A percentile compares a stretch with the other conserved stretches of the same genome.
Evolutionary conservation across 1,140 invertebrate genomes (phyloP).

Genomic region (Alviniconcha marisindica): DNA sequence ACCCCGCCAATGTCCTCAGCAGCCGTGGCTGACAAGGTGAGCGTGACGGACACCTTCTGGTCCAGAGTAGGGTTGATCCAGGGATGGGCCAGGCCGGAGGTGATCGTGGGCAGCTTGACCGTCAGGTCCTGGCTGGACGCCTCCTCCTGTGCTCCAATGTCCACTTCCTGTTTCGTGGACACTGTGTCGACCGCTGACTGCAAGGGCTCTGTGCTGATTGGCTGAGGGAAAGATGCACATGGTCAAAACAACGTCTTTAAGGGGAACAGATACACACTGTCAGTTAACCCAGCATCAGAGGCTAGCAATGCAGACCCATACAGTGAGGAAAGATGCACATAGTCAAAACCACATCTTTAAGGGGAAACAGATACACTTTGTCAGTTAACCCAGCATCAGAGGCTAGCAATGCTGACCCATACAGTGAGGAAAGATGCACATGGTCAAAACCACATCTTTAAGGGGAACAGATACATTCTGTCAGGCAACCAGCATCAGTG

Average conservation of each 20-base stretch:
- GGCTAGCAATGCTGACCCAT: too few relatives aligned
- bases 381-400: too few relatives aligned
- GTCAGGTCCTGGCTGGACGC: constrained; percentile 46
- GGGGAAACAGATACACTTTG: too few relatives aligned
- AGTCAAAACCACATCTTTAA: too few relatives aligned
- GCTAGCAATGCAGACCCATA: too few relatives aligned
- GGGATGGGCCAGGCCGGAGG: constrained; percentile 61
- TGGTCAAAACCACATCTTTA: too few relatives aligned
- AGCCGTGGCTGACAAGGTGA: constrained; percentile 91
- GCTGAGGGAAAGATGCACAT: neutral
- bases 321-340: too few relatives aligned
- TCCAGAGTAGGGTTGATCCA: constrained; percentile 61
- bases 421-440: too few relatives aligned
- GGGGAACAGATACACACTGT: too few relatives aligned
- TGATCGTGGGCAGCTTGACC: constrained; percentile 57
- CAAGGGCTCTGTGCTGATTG: neutral
- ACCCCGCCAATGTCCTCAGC: constrained; percentile 95
- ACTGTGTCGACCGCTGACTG: neutral
- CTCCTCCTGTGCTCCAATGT: constrained; percentile 41
- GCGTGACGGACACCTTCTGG: constrained; percentile 87
- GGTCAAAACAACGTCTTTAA: neutral
- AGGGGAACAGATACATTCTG: too few relatives aligned
- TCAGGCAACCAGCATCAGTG: too few relatives aligned
- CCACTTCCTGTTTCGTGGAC: neutral
- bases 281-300: too few relatives aligned